Evolutionary conservation across 2,797 vertebrate genomes (phyloP).

Genomic region (Macropus fuliginosus): DNA sequence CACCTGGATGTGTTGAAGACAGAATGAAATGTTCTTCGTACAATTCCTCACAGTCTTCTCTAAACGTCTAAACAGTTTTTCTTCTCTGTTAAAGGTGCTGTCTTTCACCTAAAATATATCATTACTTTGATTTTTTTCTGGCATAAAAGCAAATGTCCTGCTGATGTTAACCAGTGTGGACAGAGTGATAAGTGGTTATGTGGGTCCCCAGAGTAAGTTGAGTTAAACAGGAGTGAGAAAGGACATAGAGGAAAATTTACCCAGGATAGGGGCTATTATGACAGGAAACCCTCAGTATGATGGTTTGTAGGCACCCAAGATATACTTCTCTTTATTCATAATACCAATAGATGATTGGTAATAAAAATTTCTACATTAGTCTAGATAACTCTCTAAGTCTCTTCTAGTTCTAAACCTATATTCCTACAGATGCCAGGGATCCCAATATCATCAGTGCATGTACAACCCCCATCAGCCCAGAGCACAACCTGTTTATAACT

Average conservation of each 20-base stretch:
- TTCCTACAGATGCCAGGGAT: too few relatives aligned
- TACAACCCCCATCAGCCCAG: background rate
- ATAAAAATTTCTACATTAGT: too few relatives aligned
- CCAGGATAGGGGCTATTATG: background rate
- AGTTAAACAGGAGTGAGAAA: background rate
- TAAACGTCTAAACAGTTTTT: conserved; percentile 93
- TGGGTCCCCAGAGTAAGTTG: background rate
- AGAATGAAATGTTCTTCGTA: conserved; percentile 91
- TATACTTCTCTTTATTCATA: too few relatives aligned
- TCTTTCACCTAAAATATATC: conserved; percentile 92
- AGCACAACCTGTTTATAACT: background rate
- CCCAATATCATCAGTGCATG: background rate
- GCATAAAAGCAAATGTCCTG: background rate
- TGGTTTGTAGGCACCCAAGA: too few relatives aligned
- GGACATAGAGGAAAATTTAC: background rate
- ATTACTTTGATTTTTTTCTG: background rate
- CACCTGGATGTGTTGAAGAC: conserved; percentile 90
- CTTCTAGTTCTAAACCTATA: too few relatives aligned
- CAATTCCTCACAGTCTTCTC: conserved; percentile 94
- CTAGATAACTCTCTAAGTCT: too few relatives aligned
- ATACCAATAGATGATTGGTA: too few relatives aligned
- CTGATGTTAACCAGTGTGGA: background rate
- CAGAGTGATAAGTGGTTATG: background rate
- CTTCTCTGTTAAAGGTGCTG: conserved; percentile 93
- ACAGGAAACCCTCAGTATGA: background rate